Evolutionary conservation across 1,140 invertebrate species (phyloP).

Genomic region (Hydropsyche tenuis): DNA sequence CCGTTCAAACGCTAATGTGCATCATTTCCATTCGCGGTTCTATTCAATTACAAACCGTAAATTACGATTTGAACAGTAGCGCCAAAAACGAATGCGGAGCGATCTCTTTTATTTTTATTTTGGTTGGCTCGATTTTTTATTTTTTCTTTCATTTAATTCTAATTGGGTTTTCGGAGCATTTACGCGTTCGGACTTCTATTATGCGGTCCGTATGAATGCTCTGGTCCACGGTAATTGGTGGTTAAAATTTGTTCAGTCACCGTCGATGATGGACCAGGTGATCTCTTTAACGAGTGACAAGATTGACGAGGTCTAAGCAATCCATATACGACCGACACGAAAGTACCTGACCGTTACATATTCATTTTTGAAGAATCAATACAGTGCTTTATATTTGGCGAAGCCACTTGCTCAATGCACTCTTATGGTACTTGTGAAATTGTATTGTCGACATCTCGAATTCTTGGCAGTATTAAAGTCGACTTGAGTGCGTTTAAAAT

Average conservation of each 20-base stretch:
- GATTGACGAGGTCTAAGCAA: conserved; percentile 33
- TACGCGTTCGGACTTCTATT: conserved; percentile 34
- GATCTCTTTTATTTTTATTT: conserved; percentile 2
- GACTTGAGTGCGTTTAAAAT: no score
- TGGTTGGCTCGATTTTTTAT: not conserved
- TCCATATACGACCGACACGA: not conserved
- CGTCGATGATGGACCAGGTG: conserved; percentile 45
- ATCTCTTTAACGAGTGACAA: conserved; percentile 49
- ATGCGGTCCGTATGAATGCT: conserved; percentile 23
- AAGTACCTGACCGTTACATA: no score
- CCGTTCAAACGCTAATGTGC: not conserved
- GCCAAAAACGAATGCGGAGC: conserved; percentile 19
- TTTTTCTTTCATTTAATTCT: conserved; percentile 26
- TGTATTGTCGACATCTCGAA: no score
- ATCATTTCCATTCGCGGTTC: conserved; percentile 10
- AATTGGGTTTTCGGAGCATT: conserved; percentile 39
- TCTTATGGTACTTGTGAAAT: no score
- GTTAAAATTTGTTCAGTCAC: conserved; percentile 49
- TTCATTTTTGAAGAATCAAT: no score
- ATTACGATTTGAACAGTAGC: conserved; percentile 9
- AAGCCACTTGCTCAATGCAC: no score
- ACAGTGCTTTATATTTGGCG: no score
- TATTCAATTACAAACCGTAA: conserved; percentile 18
- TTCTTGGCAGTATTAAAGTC: no score
- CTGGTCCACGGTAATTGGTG: conserved; percentile 42